A percentile compares a stretch with the other conserved stretches of the same genome.
These are phyloP conservation scores for Trichechus manatus DNA, from an alignment of 2,113 vertebrate species.

Conservation along the genomic window DNA sequence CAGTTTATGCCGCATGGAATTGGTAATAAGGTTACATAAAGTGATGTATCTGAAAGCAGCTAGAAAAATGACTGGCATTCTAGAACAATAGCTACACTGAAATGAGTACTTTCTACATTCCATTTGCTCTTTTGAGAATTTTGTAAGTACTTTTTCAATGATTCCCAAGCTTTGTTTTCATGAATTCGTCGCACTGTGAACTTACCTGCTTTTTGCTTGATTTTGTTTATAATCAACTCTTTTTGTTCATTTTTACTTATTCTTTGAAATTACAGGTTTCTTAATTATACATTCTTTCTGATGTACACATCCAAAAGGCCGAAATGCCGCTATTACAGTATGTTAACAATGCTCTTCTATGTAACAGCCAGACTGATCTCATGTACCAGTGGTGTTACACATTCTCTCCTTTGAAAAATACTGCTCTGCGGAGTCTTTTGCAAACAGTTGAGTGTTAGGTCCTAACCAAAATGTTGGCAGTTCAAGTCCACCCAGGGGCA, in stretches of 20 bases:
- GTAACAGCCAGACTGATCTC: background rate
- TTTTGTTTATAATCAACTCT: background rate
- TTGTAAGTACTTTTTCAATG: background rate
- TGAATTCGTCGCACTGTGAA: background rate
- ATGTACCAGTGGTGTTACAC: background rate
- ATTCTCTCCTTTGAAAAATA: background rate
- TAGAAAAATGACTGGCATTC: background rate
- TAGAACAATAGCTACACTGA: background rate
- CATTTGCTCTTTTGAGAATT: background rate
- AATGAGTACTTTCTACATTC: background rate
- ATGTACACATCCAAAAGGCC: background rate
- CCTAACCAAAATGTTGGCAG: no score
- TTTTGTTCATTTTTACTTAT: background rate
- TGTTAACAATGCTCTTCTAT: background rate
- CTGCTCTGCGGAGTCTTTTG: no score
- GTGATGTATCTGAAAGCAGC: background rate
- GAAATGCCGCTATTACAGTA: background rate
- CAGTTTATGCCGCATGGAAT: fast-evolving
- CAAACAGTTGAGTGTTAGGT: no score
- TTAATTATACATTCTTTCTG: background rate
- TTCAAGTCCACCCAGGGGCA: no score
- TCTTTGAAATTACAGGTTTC: background rate
- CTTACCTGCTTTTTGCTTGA: background rate
- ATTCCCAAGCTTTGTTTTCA: background rate
- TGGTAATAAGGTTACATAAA: background rate